A percentile compares a stretch with the other conserved stretches of the same genome.
These are phyloP conservation scores for Cephus cinctus DNA, from an alignment of 1,140 invertebrate genomes.

Conservation along the genomic window DNA sequence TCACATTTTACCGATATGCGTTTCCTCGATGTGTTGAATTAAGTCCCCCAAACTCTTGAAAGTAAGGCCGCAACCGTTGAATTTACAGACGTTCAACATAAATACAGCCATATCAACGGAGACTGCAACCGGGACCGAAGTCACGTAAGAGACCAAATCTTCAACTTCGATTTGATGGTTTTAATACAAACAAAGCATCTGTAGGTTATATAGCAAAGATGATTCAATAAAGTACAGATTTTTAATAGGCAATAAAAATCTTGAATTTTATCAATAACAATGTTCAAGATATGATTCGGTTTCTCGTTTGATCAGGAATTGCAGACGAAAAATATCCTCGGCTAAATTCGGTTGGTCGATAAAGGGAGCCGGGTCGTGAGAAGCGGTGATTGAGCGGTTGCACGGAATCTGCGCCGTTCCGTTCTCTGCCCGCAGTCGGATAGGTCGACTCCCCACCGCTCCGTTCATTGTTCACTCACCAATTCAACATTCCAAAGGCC, in stretches of 20 bases:
- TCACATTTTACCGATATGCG: constrained; percentile 75
- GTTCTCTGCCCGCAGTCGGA: constrained; percentile 11
- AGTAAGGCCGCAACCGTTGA: constrained; percentile 78
- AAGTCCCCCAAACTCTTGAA: constrained; percentile 77
- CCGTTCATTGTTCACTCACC: constrained; percentile 55
- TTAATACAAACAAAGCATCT: too few species aligned
- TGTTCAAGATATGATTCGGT: too few species aligned
- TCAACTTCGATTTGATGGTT: too few species aligned
- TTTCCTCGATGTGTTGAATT: constrained; percentile 83
- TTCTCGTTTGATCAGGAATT: constrained; percentile 16
- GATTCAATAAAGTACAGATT: too few species aligned
- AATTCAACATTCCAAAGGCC: constrained; percentile 67
- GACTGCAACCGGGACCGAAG: background rate
- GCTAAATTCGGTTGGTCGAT: constrained; percentile 54
- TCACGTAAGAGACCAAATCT: too few species aligned
- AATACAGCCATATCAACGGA: constrained; percentile 76
- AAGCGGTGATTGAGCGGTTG: constrained; percentile 24
- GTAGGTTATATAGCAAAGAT: too few species aligned
- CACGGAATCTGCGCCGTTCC: constrained; percentile 29
- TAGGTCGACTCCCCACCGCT: constrained; percentile 16
- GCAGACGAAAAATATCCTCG: constrained; percentile 26
- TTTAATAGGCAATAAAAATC: too few species aligned
- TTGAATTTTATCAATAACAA: too few species aligned
- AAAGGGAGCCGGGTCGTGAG: constrained; percentile 26
- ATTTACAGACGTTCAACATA: constrained; percentile 84